These are phyloP conservation scores for Pristionchus arcanus DNA, from an alignment of 2,888 invertebrate genomes.

Conservation along the genomic window DNA sequence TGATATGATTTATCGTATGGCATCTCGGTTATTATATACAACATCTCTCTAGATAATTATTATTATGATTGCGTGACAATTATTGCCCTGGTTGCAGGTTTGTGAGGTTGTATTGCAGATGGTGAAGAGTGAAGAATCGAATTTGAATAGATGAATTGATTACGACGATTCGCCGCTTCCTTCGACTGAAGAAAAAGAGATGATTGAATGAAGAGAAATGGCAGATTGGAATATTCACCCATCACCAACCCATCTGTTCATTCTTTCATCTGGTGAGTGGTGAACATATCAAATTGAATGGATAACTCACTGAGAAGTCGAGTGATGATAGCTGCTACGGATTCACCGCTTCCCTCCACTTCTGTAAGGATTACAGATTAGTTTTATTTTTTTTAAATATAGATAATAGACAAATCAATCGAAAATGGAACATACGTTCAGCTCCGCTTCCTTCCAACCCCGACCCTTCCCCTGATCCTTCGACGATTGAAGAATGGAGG, in stretches of 20 bases:
- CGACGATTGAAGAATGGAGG: neutral
- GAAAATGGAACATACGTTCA: neutral
- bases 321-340: neutral
- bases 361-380: neutral
- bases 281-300: neutral
- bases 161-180: constrained; percentile 41
- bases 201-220: neutral
- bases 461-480: constrained; percentile 6
- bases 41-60: constrained; percentile 21
- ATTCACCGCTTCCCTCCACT: constrained; percentile 42
- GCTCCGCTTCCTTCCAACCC: neutral
- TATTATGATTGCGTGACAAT: neutral
- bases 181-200: constrained; percentile 24
- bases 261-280: neutral
- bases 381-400: neutral
- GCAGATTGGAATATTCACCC: constrained; percentile 13
- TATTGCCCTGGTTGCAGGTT: constrained; percentile 11
- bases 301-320: constrained; percentile 13
- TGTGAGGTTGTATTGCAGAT: neutral
- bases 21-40: constrained; percentile 35
- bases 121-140: constrained; percentile 35
- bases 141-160: neutral
- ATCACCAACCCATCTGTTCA: neutral
- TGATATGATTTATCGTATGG: constrained; percentile 46
- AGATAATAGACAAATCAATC: neutral